These are phyloP conservation scores for Leptopilina drosophilae DNA, from an alignment of 2,888 invertebrate genomes.

Conservation along the genomic window DNA sequence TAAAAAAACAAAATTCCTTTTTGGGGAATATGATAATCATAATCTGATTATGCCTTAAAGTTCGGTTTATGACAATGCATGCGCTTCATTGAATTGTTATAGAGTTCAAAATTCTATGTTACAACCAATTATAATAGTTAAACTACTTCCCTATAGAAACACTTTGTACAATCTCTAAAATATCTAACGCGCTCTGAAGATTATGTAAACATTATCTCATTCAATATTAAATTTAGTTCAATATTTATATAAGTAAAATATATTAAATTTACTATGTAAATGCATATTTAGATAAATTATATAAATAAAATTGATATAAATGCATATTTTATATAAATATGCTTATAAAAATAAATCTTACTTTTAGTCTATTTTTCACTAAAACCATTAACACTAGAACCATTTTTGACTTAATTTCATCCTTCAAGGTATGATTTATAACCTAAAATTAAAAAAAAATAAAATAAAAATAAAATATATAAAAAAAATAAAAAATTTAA, in stretches of 20 bases:
- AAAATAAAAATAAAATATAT: no score
- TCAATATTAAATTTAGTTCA: not conserved
- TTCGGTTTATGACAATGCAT: constrained; percentile 17
- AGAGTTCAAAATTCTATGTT: constrained; percentile 25
- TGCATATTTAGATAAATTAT: no score
- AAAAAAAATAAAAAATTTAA: no score
- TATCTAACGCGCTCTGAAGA: not conserved
- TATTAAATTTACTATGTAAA: not conserved
- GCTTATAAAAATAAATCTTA: no score
- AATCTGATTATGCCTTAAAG: constrained; percentile 20
- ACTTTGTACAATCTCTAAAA: constrained; percentile 17
- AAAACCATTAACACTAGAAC: no score
- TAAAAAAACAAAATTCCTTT: not conserved
- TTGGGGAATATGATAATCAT: not conserved
- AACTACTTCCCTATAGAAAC: constrained; percentile 10
- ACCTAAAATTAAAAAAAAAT: no score
- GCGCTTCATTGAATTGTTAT: constrained; percentile 19
- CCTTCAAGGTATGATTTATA: no score
- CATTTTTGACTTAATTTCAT: no score
- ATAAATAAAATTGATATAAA: no score
- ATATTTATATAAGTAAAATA: not conserved
- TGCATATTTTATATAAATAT: no score
- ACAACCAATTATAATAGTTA: constrained; percentile 24
- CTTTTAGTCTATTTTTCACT: no score
- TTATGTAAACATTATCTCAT: constrained; percentile 12